Conservation (phyloP, 2,797 vertebrate genomes). For the Acanthis flammea region DNA sequence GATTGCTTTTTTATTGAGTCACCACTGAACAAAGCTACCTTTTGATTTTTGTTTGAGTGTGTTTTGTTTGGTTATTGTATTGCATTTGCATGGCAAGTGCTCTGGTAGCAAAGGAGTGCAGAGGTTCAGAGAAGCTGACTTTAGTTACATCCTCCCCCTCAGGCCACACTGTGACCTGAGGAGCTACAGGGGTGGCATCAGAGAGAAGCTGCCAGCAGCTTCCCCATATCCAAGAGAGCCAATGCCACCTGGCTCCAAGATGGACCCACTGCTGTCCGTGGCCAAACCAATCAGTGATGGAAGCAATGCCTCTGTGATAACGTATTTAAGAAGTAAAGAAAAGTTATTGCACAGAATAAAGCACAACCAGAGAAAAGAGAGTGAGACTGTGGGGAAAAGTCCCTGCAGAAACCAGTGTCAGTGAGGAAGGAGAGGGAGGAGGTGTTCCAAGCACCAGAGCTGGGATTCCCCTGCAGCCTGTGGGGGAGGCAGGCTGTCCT, state of each 20-base stretch:
- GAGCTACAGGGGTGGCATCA: neutral
- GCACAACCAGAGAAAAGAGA: neutral
- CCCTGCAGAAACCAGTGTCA: neutral
- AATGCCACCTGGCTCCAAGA: fast-evolving
- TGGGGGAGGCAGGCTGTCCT: neutral
- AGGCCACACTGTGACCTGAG: neutral
- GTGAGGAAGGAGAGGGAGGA: neutral
- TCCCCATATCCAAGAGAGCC: neutral
- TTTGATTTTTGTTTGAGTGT: neutral
- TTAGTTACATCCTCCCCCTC: neutral
- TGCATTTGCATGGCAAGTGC: neutral
- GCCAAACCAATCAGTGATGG: neutral
- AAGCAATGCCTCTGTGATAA: neutral
- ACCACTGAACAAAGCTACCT: neutral
- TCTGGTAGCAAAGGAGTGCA: neutral
- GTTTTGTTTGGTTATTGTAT: neutral
- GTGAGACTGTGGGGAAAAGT: neutral
- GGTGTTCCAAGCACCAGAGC: neutral
- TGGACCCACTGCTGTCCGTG: neutral
- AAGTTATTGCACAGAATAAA: neutral
- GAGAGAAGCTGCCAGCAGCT: neutral
- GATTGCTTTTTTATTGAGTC: neutral
- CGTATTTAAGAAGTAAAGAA: neutral
- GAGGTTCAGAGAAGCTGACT: neutral
- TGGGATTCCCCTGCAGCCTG: neutral